Base-by-base conservation (phyloP, 2,888 invertebrate genomes). In the Zaprionus obscuricornis region DNA sequence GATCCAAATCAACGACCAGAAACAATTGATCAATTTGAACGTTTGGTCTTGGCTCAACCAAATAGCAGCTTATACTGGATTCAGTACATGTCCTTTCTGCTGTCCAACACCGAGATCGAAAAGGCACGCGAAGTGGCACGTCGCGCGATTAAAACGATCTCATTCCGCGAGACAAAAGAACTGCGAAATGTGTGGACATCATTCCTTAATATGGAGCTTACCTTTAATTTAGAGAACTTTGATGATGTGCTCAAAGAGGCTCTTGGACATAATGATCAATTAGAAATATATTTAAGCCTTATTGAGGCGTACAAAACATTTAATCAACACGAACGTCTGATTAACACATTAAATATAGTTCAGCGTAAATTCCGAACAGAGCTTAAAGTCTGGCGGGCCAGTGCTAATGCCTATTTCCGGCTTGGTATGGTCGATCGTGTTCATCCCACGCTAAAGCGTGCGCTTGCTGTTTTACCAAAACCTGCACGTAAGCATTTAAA, bases 101-200 rank as follows among this genome's bases (percentile, higher is more conserved):
- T 97, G 47, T 94, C 95, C 90, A 92, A 93, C 7, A 94, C 95
- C 0, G 97, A 99, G 91, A 92, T 98, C n/a, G 97, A 97, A 22
- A 96, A 96, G 86, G 98, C 98, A 0, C 93, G 97, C 62, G 92
- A 93, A 0, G 93, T 98, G 1, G 97, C 94, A 0, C 93, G 94
- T 64, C 93, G 94, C 75, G 98, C 98, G 0, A 90, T 99, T 1
- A 93, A 93, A 79, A 93, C 94, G 0, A 98, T 99, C 43, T 93
- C 93, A 40, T 95, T 95, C 89, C 93, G 96, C 1, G 95, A 96
- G 78, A 94, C 95, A 71, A 92, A 93, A 22, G 98, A 99, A 79
- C 93, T 94, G 60, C 91, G 96, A 17, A 98, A 98, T 89, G 92
- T 99, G 24, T 98, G 98, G 97, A 93, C 96, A 37, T 97, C 97